Base-by-base conservation (phyloP, 2,888 invertebrate genomes). In the Mythimna impura region DNA sequence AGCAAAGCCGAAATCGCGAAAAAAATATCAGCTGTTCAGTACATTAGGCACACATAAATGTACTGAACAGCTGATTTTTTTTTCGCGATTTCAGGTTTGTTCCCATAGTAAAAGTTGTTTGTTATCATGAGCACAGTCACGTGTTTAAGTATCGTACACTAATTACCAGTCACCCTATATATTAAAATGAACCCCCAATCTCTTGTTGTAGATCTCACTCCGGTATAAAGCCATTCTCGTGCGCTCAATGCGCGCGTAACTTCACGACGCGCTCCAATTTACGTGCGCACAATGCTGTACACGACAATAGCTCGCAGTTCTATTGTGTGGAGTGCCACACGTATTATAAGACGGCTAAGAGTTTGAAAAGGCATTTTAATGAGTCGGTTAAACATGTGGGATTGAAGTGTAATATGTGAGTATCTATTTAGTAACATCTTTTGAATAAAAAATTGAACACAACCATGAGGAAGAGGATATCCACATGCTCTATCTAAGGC, bases 271-370 rank as follows among this genome's bases (percentile, higher is more conserved):
- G 62, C 6, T 85, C 86, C 0, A 85, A 83, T 34, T 43, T 86
- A 17, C 78, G 76, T 25, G 77, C 81, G 0, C 85, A 85, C n/a
- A 57, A 10, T 9, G 8, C 66, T 0, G 74, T 78, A 0, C 85
- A 85, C 14, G 50, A 68, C 0, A 36, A 68, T 0, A 64, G 17
- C 0, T 12, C 30, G 0, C 34, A 20, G 9, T 71, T 70, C 30
- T 86, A 85, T 43, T 85, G 85, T 12, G 86, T 86, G 0, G 88
- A 89, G 22, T 90, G 89, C 10, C 73, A 90, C 52, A 84, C 82
- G 0, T 70, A 73, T 9, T 90, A 89, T 14, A 90, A 88, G 61
- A 89, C 82, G 0, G 76, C 72, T 3, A 89, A 89, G 50, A 85
- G 85, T 12, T 30, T 91, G 8, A 84, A 72, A 8, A 57, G 86